Percentiles rank a stretch among this genome's conserved stretches.
Conservation (phyloP, 2,888 invertebrate species). For the Thereva unica region DNA sequence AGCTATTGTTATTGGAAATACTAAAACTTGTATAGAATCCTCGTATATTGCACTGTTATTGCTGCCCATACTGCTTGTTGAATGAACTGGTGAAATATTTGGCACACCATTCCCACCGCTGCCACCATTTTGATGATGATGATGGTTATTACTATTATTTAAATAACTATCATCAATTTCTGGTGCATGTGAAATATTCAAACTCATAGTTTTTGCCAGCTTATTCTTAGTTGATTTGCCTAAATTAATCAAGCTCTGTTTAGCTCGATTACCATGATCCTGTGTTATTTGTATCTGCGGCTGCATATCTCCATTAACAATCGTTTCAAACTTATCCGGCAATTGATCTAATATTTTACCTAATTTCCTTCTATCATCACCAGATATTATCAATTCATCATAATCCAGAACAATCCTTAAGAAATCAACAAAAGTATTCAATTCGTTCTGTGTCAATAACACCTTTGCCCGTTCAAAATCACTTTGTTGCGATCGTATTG, state of each 20-base stretch:
- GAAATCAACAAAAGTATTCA: conserved; percentile 65
- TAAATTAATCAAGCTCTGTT: conserved; percentile 52
- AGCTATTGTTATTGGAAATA: conserved; percentile 68
- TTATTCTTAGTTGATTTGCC: conserved; percentile 57
- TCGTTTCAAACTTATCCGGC: conserved; percentile 51
- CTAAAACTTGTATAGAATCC: conserved; percentile 64
- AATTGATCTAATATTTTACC: conserved; percentile 59
- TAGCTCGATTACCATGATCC: conserved; percentile 45
- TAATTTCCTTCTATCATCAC: conserved; percentile 59
- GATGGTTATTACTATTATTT: conserved; percentile 12
- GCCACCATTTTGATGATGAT: conserved; percentile 24
- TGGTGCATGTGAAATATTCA: conserved; percentile 45
- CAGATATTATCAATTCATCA: conserved; percentile 51
- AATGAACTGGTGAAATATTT: conserved; percentile 48
- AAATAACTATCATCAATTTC: conserved; percentile 39
- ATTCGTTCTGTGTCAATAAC: conserved; percentile 69
- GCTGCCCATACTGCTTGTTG: conserved; percentile 46
- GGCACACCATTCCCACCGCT: conserved; percentile 5
- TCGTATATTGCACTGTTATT: conserved; percentile 39
- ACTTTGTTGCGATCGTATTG: conserved; percentile 58
- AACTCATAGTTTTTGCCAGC: conserved; percentile 55
- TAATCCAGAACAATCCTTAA: conserved; percentile 59
- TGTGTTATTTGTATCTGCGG: conserved; percentile 16
- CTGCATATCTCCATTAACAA: conserved; percentile 44
- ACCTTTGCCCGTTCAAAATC: conserved; percentile 68